Evolutionary conservation across 1,140 invertebrate species (phyloP), one percentile per base, ranked within the genome.

Genomic region (Archegozetes longisetosus): DNA sequence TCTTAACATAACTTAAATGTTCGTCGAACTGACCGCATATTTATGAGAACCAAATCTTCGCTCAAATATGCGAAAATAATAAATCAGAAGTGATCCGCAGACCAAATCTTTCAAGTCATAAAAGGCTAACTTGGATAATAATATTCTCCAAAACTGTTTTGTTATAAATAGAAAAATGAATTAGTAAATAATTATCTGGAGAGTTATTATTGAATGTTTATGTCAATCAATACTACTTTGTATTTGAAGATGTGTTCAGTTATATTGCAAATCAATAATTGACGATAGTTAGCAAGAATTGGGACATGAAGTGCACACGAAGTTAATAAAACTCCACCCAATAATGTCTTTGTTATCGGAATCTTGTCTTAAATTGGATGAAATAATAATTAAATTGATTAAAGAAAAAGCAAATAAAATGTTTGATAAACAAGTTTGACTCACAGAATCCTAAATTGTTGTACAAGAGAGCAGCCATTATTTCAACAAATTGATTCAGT

Each of bases 31-130:
- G 61, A 70, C 69, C 12, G 71, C 68, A 70, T 77, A 79, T 66
- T 78, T 78, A 56, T 70, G 69, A 23, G 77, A 78, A 6, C 77
- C 77, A 70, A 75, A 77, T 57, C 76, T 66, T 61, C 77, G 67
- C 68, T 79, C 77, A 71, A 79, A 78, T 55, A 78, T 72, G 63
- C 77, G 72, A 66, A 78, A 78, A 64, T 78, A 77, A 67, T 78
- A 79, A 55, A 79, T 72, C 13, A 79, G 68, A 46, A 78, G 66
- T 24, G 71, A 71, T 28, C 76, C 75, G 66, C 75, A 74, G 17
- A 78, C 65, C 47, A 78, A 59, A 65, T 78, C 77, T 66, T 78
- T 78, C 2, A 75, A 70, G 61, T 78, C 75, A 22, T 77, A 65
- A 66, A 77, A 78, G 6, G 72, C 74, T 27, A 75, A 53, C 56